Conservation (phyloP, 2,113 vertebrate genomes). For the Ia io region DNA sequence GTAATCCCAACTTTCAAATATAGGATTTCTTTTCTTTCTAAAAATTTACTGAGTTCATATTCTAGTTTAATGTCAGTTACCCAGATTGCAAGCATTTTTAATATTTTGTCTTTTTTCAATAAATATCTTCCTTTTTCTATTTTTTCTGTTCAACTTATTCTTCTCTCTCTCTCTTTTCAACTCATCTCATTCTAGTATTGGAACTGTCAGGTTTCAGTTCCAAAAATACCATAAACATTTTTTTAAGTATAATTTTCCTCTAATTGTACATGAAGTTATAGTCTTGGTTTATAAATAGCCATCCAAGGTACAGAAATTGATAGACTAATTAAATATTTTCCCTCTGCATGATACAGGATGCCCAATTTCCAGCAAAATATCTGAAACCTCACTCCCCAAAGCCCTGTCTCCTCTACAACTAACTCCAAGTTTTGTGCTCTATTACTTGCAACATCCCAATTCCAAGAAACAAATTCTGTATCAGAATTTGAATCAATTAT, state of each 20-base stretch:
- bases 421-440: background rate
- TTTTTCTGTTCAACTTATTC: background rate
- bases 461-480: background rate
- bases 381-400: background rate
- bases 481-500: background rate
- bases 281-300: background rate
- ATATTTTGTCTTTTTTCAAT: background rate
- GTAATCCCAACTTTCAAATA: background rate
- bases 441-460: background rate
- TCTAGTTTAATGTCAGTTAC: background rate
- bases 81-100: background rate
- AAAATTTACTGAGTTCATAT: background rate
- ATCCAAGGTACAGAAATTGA: background rate
- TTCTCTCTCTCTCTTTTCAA: background rate
- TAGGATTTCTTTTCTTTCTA: background rate
- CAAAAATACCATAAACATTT: background rate
- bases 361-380: background rate
- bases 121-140: background rate
- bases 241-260: background rate
- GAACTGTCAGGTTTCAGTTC: background rate
- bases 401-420: background rate
- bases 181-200: background rate
- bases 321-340: background rate
- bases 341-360: background rate
- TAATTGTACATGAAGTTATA: background rate